A percentile compares a stretch with the other conserved stretches of the same genome.
These are phyloP conservation scores for Nemurella pictetii DNA, from an alignment of 2,888 invertebrate species.

Conservation along the genomic window DNA sequence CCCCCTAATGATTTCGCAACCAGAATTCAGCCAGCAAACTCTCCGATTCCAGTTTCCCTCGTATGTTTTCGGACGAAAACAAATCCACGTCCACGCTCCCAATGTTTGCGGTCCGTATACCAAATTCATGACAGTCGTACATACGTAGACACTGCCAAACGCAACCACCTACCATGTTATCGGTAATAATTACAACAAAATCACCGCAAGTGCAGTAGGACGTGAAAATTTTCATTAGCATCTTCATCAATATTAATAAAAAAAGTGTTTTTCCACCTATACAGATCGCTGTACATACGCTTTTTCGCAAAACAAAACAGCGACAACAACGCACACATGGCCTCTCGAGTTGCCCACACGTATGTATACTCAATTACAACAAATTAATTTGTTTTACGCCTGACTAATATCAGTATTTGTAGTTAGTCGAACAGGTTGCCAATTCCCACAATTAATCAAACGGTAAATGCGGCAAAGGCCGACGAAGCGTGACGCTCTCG, in stretches of 20 bases:
- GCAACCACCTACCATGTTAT: not conserved
- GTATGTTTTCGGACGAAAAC: not conserved
- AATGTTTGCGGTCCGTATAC: not conserved
- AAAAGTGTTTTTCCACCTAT: not conserved
- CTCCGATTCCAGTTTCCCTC: not conserved
- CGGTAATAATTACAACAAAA: not conserved
- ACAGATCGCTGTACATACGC: not conserved
- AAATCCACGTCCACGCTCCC: not conserved
- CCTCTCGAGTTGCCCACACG: not conserved
- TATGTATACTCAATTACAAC: slow-evolving; percentile 26
- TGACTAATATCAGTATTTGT: slow-evolving; percentile 29
- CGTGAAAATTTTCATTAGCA: slow-evolving; percentile 6
- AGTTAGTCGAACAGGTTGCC: slow-evolving; percentile 9
- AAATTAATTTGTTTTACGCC: slow-evolving; percentile 25
- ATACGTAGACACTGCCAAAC: no score
- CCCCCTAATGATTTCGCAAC: no score
- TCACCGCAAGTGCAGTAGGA: not conserved
- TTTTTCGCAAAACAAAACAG: not conserved
- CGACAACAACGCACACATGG: slow-evolving; percentile 6
- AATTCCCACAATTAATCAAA: slow-evolving; percentile 42
- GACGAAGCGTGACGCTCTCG: not conserved
- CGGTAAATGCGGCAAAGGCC: slow-evolving; percentile 19
- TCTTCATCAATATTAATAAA: slow-evolving; percentile 1
- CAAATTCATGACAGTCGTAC: no score
- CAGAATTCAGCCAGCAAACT: no score